Evolutionary conservation across 2,113 vertebrate species (phyloP).

Genomic region (Chamaea fasciata): DNA sequence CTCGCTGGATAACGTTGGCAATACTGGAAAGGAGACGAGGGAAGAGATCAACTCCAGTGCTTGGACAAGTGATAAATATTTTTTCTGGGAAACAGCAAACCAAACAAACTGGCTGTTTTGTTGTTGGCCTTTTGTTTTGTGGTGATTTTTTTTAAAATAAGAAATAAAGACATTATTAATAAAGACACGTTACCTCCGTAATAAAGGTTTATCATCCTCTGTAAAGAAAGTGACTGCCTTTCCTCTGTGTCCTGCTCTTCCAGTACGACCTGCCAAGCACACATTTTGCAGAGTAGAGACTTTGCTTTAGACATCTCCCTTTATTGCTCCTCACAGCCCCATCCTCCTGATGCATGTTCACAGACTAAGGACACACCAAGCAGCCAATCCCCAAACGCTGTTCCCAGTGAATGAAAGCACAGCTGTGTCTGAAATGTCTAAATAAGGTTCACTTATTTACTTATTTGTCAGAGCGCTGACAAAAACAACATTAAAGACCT

Average conservation of each 20-base stretch:
- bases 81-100: not conserved
- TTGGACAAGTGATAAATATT: not conserved
- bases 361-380: fast-evolving
- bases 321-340: not conserved
- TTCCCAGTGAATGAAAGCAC: not conserved
- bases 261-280: constrained; percentile 84
- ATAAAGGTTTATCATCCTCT: constrained; percentile 92
- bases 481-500: not conserved
- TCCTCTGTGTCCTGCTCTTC: constrained; percentile 89
- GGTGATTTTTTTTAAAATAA: not conserved
- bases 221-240: constrained; percentile 96
- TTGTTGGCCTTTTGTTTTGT: not conserved
- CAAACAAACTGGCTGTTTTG: not conserved
- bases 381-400: not conserved
- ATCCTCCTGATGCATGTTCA: not conserved
- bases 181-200: constrained; percentile 79
- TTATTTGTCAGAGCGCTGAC: not conserved
- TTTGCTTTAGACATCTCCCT: not conserved
- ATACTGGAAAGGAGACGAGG: constrained; percentile 73
- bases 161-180: not conserved
- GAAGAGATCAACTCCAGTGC: not conserved
- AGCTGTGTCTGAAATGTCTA: not conserved
- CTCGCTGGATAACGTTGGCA: constrained; percentile 89
- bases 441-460: not conserved
- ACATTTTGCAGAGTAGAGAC: not conserved